Evolutionary conservation across 2,113 vertebrate genomes (phyloP), one percentile per base, ranked within the genome.

Genomic region (Leptocoma aspasia): DNA sequence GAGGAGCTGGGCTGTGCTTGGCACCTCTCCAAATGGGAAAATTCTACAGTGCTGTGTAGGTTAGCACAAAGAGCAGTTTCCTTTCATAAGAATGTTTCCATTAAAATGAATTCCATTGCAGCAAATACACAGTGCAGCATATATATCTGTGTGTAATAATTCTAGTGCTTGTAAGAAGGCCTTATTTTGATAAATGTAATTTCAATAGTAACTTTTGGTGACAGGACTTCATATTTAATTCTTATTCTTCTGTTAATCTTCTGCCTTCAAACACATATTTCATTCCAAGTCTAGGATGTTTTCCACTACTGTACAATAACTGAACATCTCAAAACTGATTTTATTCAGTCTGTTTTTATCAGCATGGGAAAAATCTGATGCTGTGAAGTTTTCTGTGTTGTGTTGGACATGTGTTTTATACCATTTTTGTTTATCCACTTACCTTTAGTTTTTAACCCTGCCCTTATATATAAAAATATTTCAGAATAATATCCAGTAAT

Each of bases 41-140:
- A 44, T 87, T 73, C 90, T 91, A 2, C 65, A 73, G 37, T 22
- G 60, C 24, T 22, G 0, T 59, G n/a, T 57, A 65, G 57, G 44
- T 88, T 82, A 85, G 42, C 75, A 90, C 73, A 50, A 96, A 95
- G 72, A 91, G 15, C 61, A 50, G 50, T 61, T 94, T 91, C 66
- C 81, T 85, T 92, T 65, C 56, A 1, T 60, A 41, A 63, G 59
- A 69, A 42, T 86, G 89, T 82, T 89, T 50, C 83, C 49, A 83
- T 91, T 83, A 45, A 64, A 85, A 17, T 49, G 18, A 90, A 86
- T 87, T 76, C 16, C 57, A 39, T 41, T 92, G 68, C 72, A 90
- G 31, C 59, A 94, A 84, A 65, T 56, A 26, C 4, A 13, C 19
- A 35, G n/a, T 75, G 31, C 37, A 50, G 6, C 15, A 30, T 27